Conservation (phyloP, 2,113 vertebrate genomes). For the Phoenicopterus ruber region DNA sequence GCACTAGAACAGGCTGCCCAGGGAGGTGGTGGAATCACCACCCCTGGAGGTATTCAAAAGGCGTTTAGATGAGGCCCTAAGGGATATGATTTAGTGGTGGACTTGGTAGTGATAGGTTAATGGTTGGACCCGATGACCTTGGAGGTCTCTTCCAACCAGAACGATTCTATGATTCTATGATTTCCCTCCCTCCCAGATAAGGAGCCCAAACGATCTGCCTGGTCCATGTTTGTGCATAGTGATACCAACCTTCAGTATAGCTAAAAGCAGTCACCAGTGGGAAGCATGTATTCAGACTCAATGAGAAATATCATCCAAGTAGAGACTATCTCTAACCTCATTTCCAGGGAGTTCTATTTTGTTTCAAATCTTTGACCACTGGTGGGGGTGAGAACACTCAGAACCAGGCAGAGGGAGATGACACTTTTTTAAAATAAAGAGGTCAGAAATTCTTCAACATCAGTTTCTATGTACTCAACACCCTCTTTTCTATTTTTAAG, state of each 20-base stretch:
- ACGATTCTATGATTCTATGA: too few species aligned
- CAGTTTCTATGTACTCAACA: conserved; percentile 12
- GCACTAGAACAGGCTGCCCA: too few species aligned
- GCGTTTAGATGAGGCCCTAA: too few species aligned
- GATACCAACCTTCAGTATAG: not conserved
- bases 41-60: too few species aligned
- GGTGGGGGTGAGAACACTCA: not conserved
- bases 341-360: not conserved
- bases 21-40: too few species aligned
- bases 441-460: conserved; percentile 32
- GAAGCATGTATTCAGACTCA: not conserved
- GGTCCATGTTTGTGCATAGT: not conserved
- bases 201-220: not conserved
- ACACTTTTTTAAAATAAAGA: conserved; percentile 1
- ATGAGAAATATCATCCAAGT: not conserved
- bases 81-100: too few species aligned
- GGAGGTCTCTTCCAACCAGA: too few species aligned
- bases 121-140: too few species aligned
- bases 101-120: too few species aligned
- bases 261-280: not conserved
- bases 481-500: conserved; percentile 40
- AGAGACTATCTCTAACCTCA: not conserved
- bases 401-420: not conserved
- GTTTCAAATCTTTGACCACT: not conserved
- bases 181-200: not conserved